Conservation (phyloP, 2,113 vertebrate species). For the Grammomys surdaster region DNA sequence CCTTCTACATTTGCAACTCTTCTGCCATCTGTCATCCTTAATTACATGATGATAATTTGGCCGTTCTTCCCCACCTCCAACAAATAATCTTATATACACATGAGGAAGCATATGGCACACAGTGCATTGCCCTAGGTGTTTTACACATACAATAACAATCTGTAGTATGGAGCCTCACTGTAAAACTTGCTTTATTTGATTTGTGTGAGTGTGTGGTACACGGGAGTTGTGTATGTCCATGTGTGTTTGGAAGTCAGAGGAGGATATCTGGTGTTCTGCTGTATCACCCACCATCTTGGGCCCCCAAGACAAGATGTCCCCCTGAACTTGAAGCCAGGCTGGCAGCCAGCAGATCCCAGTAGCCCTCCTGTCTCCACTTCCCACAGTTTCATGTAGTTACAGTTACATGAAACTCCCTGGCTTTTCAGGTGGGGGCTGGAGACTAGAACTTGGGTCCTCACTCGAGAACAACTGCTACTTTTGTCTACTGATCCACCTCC, state of each 20-base stretch:
- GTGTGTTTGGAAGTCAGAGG: not conserved
- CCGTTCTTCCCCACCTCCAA: not conserved
- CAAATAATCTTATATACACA: not conserved
- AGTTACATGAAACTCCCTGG: not conserved
- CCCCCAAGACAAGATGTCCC: not conserved
- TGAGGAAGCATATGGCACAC: not conserved
- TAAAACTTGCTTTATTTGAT: not conserved
- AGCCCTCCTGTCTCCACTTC: not conserved
- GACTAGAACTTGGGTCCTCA: not conserved
- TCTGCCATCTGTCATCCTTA: not conserved
- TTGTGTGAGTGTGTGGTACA: not conserved
- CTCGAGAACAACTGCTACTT: too few species aligned
- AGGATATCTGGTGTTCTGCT: not conserved
- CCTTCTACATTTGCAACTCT: too few species aligned
- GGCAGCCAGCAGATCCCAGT: not conserved
- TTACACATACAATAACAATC: not conserved
- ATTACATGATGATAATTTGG: not conserved
- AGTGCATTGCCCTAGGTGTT: not conserved
- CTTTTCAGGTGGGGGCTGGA: too few species aligned
- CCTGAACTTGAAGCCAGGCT: not conserved
- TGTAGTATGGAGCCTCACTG: not conserved
- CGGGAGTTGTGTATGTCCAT: accelerated
- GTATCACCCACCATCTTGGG: too few species aligned
- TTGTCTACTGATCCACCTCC: not conserved
- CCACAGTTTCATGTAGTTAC: too few species aligned